phyloP scores from a whole-genome alignment of 2,797 vertebrate genomes.

The Macrochelys suwanniensis region DNA sequence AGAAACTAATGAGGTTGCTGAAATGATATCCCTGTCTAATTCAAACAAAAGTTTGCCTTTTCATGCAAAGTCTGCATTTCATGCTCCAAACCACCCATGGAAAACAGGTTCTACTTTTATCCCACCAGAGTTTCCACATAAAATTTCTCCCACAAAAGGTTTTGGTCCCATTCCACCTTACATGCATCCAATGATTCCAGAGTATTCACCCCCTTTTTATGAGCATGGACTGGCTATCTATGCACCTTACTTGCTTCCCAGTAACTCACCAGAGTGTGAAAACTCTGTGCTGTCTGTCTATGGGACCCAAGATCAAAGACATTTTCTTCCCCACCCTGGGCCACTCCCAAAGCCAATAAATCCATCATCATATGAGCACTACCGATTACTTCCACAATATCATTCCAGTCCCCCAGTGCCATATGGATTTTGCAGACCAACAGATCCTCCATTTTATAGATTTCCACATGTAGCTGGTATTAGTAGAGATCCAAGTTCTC shows the following conservation, averaged over 20 bases:
- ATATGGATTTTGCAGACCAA: slow-evolving; percentile 88
- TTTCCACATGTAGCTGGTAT: slow-evolving; percentile 83
- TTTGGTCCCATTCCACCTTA: slow-evolving; percentile 84
- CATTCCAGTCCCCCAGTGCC: slow-evolving; percentile 84
- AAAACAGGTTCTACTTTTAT: slow-evolving; percentile 82
- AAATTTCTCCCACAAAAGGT: slow-evolving; percentile 79
- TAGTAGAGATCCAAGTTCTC: slow-evolving; percentile 81
- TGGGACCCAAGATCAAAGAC: slow-evolving; percentile 88
- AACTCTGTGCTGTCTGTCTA: slow-evolving; percentile 83
- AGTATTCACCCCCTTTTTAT: slow-evolving; percentile 88
- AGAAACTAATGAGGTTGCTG: slow-evolving; percentile 69
- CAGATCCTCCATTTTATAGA: slow-evolving; percentile 84
- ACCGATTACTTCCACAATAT: slow-evolving; percentile 87
- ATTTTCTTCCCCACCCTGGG: slow-evolving; percentile 87
- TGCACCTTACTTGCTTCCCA: slow-evolving; percentile 85
- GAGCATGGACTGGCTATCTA: slow-evolving; percentile 88
- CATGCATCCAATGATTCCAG: slow-evolving; percentile 83
- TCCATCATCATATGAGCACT: slow-evolving; percentile 84
- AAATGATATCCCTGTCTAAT: slow-evolving; percentile 64
- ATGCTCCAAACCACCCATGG: slow-evolving; percentile 85
- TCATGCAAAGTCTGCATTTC: slow-evolving; percentile 84
- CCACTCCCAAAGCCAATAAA: slow-evolving; percentile 83
- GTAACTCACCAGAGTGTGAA: slow-evolving; percentile 82
- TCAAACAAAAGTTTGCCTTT: slow-evolving; percentile 78
- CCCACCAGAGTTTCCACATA: slow-evolving; percentile 79